Percentiles rank a stretch among this genome's conserved stretches.
phyloP scores from a whole-genome alignment of 1,140 invertebrate species.

The Meloidogyne floridensis region DNA sequence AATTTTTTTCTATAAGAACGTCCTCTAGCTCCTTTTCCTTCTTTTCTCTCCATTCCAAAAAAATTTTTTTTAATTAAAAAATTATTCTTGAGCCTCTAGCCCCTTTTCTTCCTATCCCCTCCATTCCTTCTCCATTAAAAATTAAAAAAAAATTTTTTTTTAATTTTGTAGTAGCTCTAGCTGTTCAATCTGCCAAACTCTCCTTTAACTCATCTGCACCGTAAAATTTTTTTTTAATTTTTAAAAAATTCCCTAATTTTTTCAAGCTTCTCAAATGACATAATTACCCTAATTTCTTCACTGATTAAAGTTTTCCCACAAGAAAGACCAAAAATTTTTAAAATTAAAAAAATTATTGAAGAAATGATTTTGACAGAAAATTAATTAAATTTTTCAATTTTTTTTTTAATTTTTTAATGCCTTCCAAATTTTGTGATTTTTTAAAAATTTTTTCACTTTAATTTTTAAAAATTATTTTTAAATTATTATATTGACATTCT shows the following conservation, averaged over 20 bases:
- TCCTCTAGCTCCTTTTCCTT: too few species aligned
- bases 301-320: conserved; percentile 26
- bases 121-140: background rate
- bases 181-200: conserved; percentile 42
- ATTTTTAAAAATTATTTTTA: background rate
- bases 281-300: conserved; percentile 28
- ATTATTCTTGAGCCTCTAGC: too few species aligned
- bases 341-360: conserved; percentile 12
- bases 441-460: conserved; percentile 1
- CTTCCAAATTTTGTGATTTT: conserved; percentile 1
- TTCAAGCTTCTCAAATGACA: conserved; percentile 26
- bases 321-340: conserved; percentile 35
- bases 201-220: conserved; percentile 30
- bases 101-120: background rate
- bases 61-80: too few species aligned
- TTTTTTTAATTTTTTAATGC: background rate
- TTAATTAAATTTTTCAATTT: background rate
- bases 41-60: too few species aligned
- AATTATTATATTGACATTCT: background rate
- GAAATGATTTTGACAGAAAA: background rate
- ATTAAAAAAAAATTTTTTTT: background rate
- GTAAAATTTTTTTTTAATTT: conserved; percentile 28
- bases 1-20: too few species aligned
- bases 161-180: conserved; percentile 13
- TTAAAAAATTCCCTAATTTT: background rate